A percentile compares a stretch with the other conserved stretches of the same genome.
Evolutionary conservation across 2,797 vertebrate species (phyloP).

Genomic region (Pseudopleuronectes americanus): DNA sequence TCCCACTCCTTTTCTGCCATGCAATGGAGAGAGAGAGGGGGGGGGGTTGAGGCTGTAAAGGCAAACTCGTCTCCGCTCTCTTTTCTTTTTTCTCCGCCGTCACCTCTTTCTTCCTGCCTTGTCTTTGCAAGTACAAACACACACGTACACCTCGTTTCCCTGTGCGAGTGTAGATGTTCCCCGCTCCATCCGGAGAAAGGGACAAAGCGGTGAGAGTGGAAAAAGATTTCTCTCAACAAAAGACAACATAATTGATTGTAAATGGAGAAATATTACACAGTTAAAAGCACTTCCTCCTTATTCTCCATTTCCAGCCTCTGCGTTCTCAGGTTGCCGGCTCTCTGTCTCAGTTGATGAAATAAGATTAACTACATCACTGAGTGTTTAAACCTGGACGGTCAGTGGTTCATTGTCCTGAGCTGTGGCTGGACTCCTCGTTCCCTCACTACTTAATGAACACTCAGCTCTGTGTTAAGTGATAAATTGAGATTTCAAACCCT

Average conservation of each 20-base stretch:
- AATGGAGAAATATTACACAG: constrained; percentile 86
- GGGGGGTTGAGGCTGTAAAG: constrained; percentile 54
- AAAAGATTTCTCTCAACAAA: constrained; percentile 47
- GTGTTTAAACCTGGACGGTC: no score
- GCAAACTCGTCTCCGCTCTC: constrained; percentile 64
- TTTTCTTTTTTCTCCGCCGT: constrained; percentile 22
- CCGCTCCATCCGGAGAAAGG: constrained; percentile 40
- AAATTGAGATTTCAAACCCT: no score
- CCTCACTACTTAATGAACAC: no score
- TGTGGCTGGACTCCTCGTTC: no score
- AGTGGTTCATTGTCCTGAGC: no score
- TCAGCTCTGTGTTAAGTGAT: no score
- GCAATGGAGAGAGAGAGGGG: constrained; percentile 1
- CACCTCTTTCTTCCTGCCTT: constrained; percentile 58
- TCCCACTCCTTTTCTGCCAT: constrained; percentile 52
- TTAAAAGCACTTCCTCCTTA: constrained; percentile 75
- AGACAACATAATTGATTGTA: constrained; percentile 86
- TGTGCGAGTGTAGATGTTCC: constrained; percentile 43
- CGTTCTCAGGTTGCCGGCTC: background rate
- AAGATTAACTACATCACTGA: background rate
- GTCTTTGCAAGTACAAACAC: constrained; percentile 44
- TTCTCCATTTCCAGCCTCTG: background rate
- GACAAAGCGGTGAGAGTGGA: constrained; percentile 46
- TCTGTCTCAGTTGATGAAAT: constrained; percentile 1
- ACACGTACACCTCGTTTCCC: background rate